Conservation (phyloP, 2,113 vertebrate genomes). For the Turdus rufiventris region DNA sequence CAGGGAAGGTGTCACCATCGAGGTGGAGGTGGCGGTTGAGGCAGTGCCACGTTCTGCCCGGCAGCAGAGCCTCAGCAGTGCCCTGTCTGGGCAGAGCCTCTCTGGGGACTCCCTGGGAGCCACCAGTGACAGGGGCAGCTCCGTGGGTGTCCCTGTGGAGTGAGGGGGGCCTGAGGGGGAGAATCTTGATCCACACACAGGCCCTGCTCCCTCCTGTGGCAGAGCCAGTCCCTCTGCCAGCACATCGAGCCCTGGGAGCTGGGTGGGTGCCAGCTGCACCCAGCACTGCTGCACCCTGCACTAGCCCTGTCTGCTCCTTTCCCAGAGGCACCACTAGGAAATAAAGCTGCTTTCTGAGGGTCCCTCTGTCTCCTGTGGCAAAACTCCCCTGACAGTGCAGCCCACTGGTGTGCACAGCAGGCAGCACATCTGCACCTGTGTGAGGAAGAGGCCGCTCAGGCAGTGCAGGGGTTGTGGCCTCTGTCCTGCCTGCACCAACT, state of each 20-base stretch:
- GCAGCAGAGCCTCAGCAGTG: constrained; percentile 79
- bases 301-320: background rate
- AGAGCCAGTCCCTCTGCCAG: background rate
- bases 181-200: rapidly evolving
- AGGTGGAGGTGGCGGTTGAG: constrained; percentile 83
- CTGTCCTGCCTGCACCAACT: background rate
- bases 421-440: no score
- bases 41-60: constrained; percentile 65
- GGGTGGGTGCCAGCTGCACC: background rate
- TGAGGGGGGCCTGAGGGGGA: background rate
- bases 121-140: constrained; percentile 53
- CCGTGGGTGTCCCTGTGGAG: background rate
- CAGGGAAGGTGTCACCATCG: constrained; percentile 36
- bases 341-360: background rate
- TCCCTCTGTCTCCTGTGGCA: background rate
- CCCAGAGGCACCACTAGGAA: background rate
- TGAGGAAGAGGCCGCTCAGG: background rate
- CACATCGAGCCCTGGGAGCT: no score
- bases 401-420: rapidly evolving
- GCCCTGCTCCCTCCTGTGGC: background rate
- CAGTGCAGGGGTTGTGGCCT: rapidly evolving
- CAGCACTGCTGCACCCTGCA: background rate
- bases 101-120: constrained; percentile 77
- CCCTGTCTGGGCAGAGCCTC: constrained; percentile 76
- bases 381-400: background rate